These are phyloP conservation scores for Podarcis raffonei DNA, from an alignment of 2,113 vertebrate genomes.

Conservation along the genomic window DNA sequence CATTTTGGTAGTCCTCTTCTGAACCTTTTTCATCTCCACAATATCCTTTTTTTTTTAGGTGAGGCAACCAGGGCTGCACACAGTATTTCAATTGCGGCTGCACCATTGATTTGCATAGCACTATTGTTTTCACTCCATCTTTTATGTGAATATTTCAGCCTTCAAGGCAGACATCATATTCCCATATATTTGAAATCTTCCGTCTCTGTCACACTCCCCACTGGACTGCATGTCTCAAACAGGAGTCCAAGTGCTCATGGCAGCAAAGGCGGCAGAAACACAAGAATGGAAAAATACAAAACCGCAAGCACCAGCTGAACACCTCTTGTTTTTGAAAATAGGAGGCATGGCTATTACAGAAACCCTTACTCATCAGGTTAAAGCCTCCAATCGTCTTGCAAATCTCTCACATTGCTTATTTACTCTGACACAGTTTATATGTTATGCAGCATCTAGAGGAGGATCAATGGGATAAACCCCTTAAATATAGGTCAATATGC, in stretches of 20 bases:
- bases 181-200: background rate
- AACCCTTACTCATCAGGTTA: no score
- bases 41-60: no score
- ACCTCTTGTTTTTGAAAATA: background rate
- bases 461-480: conserved; percentile 4
- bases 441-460: no score
- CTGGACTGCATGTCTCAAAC: background rate
- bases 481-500: conserved; percentile 11
- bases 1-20: no score
- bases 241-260: background rate
- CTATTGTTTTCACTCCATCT: background rate
- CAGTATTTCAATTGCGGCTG: no score
- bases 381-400: no score
- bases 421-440: background rate
- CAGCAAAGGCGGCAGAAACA: no score
- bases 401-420: background rate
- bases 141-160: background rate
- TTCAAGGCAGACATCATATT: background rate
- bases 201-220: background rate
- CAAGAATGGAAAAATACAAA: no score
- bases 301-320: background rate
- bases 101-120: no score
- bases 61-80: background rate
- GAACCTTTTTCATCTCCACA: no score
- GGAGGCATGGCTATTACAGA: no score